Base-by-base conservation (phyloP, 2,797 vertebrate species). In the Sebastes hubbsi region DNA sequence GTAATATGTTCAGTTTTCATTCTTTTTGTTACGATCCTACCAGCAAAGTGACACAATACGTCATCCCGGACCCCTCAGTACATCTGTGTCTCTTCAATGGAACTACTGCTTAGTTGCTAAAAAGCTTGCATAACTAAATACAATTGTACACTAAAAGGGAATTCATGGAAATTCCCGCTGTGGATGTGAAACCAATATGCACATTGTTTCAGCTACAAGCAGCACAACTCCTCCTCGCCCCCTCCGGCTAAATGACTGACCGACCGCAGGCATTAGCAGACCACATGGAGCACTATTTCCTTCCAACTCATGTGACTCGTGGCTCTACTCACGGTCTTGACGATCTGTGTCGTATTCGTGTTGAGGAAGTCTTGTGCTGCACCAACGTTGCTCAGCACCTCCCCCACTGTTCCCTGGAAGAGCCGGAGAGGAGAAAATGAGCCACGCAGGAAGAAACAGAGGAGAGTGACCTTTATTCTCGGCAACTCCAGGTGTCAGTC, bases 291-390 rank as follows among this genome's bases (percentile, higher is more conserved):
- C 75, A 72, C 76, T 75, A 62, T n/a, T 80, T 81, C 75, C 76
- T 54, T 64, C 61, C 0, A 11, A 27, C 87, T 91, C 92, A 94
- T 94, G 93, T 92, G 91, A 93, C 91, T 85, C 54, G 3, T 59
- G 72, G 62, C 83, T 84, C 64, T 90, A 95, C 97, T 97, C 93
- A 98, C 97, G 0, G 82, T 93, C 91, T 95, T 95, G 78, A 97
- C 77, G 61, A 97, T 94, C 76, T 86, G 87, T 56, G 88, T 65
- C 0, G 22, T 86, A 63, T 96, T 94, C 72, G 61, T 87, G 77
- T 94, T 83, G 75, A 97, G 88, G 82, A 96, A 94, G 64, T 83
- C 84, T 92, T 97, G 93, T 54, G 96, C 94, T 30, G 66, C 3
- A 1, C 2, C 85, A 58, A 87, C 87, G 14, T 70, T 63, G 8